phyloP scores from a whole-genome alignment of 2,888 invertebrate genomes.

The Dynastes maya region DNA sequence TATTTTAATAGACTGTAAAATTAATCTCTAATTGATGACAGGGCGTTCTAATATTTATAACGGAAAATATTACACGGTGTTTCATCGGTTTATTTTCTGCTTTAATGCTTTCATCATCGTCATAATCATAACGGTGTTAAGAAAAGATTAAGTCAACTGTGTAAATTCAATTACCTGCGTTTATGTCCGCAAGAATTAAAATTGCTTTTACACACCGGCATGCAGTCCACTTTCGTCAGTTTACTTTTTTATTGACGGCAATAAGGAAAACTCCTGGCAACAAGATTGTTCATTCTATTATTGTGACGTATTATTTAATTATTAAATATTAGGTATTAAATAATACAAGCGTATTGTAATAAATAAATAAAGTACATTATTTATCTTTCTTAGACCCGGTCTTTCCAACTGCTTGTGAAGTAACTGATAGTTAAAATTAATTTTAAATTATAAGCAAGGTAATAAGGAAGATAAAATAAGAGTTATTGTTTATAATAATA shows the following conservation, averaged over 20 bases:
- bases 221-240: no score
- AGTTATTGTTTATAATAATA: no score
- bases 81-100: constrained; percentile 16
- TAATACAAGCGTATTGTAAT: no score
- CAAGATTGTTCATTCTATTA: neutral
- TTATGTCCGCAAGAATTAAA: neutral
- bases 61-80: constrained; percentile 16
- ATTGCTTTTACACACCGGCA: no score
- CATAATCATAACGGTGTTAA: constrained; percentile 3
- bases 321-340: neutral
- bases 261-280: neutral
- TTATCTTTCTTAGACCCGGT: no score
- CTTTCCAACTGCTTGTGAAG: no score
- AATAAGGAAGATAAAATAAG: no score
- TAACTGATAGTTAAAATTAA: no score
- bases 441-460: no score
- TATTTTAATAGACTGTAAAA: constrained; percentile 29
- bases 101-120: constrained; percentile 8
- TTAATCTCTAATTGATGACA: constrained; percentile 35
- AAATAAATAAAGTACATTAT: no score
- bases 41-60: constrained; percentile 21
- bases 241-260: no score
- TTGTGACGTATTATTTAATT: neutral
- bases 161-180: constrained; percentile 9
- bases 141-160: neutral